Evolutionary conservation across 2,113 vertebrate species (phyloP).

Genomic region (Cervus canadensis): DNA sequence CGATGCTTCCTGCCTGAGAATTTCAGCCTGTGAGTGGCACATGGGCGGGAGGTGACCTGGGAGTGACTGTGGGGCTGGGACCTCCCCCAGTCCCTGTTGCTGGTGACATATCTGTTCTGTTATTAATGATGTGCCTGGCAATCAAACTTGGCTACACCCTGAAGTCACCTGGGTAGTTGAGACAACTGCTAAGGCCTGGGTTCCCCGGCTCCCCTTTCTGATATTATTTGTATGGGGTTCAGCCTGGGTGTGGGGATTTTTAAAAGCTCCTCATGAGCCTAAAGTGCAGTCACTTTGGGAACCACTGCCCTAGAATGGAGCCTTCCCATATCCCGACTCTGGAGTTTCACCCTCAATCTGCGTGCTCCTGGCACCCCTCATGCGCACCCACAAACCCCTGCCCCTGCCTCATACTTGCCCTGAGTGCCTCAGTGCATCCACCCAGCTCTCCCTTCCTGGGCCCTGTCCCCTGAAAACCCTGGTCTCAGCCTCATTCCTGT

Average conservation of each 20-base stretch:
- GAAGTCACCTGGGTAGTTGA: not conserved
- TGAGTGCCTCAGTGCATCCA: not conserved
- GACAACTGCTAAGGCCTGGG: too few relatives aligned
- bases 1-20: conserved; percentile 93
- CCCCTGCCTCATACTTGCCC: not conserved
- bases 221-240: not conserved
- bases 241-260: rapidly evolving
- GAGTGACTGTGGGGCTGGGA: not conserved
- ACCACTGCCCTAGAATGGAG: not conserved
- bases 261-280: not conserved
- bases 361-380: rapidly evolving
- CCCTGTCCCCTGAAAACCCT: too few relatives aligned
- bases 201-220: not conserved
- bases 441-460: not conserved
- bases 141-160: not conserved
- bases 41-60: not conserved
- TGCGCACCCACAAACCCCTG: not conserved
- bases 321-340: not conserved
- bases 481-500: not conserved
- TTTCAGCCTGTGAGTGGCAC: conserved; percentile 93
- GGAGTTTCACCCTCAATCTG: not conserved
- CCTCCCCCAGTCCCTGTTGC: not conserved
- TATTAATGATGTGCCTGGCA: not conserved
- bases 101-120: not conserved
- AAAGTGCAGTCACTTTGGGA: not conserved